phyloP scores from a whole-genome alignment of 1,140 invertebrate species.

The Calliopsis andreniformis region DNA sequence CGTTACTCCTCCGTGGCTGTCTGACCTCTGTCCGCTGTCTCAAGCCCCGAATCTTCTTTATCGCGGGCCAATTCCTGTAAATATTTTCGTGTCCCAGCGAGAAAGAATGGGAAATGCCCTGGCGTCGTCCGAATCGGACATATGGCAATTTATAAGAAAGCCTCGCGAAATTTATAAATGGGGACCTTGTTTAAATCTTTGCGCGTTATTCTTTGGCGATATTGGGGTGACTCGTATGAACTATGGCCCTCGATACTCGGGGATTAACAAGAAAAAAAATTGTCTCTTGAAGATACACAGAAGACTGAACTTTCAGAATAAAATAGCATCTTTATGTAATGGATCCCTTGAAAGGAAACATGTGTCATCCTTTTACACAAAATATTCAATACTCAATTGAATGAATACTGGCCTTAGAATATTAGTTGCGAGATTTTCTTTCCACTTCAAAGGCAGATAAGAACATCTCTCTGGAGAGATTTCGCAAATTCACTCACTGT shows the following conservation, averaged over 20 bases:
- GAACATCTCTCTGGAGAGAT: no score
- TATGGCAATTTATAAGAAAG: slow-evolving; percentile 54
- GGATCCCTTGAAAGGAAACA: no score
- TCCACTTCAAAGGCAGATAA: no score
- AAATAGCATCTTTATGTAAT: no score
- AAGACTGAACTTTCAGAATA: no score
- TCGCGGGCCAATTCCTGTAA: slow-evolving; percentile 41
- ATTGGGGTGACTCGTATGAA: slow-evolving; percentile 16
- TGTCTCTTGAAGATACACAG: no score
- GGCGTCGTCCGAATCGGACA: slow-evolving; percentile 30
- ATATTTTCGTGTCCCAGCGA: slow-evolving; percentile 52
- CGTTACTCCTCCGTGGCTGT: slow-evolving; percentile 49
- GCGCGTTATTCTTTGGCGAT: slow-evolving; percentile 18
- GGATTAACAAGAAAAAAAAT: slow-evolving; percentile 17
- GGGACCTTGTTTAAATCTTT: slow-evolving; percentile 25
- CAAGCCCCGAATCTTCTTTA: slow-evolving; percentile 33
- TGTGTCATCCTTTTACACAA: no score
- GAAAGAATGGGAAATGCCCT: slow-evolving; percentile 53
- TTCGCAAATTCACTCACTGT: neutral
- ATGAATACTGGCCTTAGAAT: no score
- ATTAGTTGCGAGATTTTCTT: no score
- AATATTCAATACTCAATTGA: no score
- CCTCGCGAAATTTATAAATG: slow-evolving; percentile 55
- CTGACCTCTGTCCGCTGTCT: slow-evolving; percentile 31
- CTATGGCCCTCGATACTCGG: neutral